Percentiles rank a stretch among this genome's conserved stretches.
Conservation (phyloP, 2,113 vertebrate genomes). For the Tachysurus vachellii region DNA sequence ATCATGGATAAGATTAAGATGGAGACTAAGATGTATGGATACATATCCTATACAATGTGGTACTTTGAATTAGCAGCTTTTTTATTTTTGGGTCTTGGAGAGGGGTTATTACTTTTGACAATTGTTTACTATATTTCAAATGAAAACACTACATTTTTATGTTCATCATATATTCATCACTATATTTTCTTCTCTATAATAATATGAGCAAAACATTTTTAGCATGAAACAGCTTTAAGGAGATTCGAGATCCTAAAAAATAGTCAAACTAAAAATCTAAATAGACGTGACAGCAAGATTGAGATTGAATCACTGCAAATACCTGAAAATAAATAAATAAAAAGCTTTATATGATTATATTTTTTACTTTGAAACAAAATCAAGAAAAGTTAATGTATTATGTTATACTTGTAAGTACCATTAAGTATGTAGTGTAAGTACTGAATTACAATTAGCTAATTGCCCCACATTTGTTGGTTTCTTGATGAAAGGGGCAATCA, state of each 20-base stretch:
- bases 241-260: too few relatives aligned
- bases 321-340: neutral
- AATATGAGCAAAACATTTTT: neutral
- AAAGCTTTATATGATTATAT: too few relatives aligned
- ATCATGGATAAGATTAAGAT: neutral
- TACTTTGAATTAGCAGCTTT: neutral
- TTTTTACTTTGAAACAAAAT: too few relatives aligned
- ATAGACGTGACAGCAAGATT: neutral
- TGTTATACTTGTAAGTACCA: neutral
- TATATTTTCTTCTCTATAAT: too few relatives aligned
- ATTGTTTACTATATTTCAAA: neutral
- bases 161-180: too few relatives aligned
- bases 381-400: neutral
- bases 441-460: neutral
- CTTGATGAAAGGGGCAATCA: neutral
- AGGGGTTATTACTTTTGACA: too few relatives aligned
- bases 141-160: neutral
- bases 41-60: neutral
- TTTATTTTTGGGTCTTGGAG: too few relatives aligned
- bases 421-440: neutral
- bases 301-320: neutral
- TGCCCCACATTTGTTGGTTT: neutral
- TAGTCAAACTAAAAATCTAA: neutral
- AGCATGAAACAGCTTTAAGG: neutral
- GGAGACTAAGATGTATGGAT: too few relatives aligned